Evolutionary conservation across 2,888 invertebrate genomes (phyloP).

Genomic region (Eupithecia vulgata): DNA sequence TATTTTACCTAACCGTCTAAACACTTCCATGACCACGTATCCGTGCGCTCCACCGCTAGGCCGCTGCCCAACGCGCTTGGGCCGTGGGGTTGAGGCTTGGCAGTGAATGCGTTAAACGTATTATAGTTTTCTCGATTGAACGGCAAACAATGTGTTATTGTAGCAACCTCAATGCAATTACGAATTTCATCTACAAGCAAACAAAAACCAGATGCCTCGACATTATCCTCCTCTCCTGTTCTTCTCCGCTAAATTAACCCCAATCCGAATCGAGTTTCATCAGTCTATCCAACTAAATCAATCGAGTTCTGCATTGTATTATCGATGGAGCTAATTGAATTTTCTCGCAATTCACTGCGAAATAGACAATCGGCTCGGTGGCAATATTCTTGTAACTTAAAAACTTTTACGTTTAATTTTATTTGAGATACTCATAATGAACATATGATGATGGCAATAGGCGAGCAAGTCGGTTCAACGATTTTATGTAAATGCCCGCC

Average conservation of each 20-base stretch:
- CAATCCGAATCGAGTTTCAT: constrained; percentile 48
- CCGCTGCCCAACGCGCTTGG: no score
- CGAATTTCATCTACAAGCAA: constrained; percentile 36
- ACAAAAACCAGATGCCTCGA: constrained; percentile 51
- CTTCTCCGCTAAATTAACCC: constrained; percentile 55
- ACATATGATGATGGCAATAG: constrained; percentile 65
- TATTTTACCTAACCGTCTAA: background rate
- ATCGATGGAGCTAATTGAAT: constrained; percentile 40
- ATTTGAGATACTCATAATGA: constrained; percentile 63
- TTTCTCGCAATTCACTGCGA: constrained; percentile 39
- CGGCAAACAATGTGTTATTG: constrained; percentile 29
- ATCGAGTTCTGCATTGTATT: constrained; percentile 40
- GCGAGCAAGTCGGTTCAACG: constrained; percentile 66
- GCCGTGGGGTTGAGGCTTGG: no score
- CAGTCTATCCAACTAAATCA: constrained; percentile 47
- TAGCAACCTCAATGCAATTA: constrained; percentile 39
- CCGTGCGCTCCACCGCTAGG: no score
- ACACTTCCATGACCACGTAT: no score
- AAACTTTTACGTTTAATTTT: constrained; percentile 49
- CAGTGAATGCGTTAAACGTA: no score
- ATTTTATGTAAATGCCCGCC: constrained; percentile 80
- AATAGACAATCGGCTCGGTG: constrained; percentile 13
- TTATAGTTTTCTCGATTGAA: background rate
- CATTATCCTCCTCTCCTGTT: constrained; percentile 39
- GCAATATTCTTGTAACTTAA: constrained; percentile 32